A percentile compares a stretch with the other conserved stretches of the same genome.
Conservation (phyloP, 2,113 vertebrate genomes). For the Gnathonemus longibarbis region DNA sequence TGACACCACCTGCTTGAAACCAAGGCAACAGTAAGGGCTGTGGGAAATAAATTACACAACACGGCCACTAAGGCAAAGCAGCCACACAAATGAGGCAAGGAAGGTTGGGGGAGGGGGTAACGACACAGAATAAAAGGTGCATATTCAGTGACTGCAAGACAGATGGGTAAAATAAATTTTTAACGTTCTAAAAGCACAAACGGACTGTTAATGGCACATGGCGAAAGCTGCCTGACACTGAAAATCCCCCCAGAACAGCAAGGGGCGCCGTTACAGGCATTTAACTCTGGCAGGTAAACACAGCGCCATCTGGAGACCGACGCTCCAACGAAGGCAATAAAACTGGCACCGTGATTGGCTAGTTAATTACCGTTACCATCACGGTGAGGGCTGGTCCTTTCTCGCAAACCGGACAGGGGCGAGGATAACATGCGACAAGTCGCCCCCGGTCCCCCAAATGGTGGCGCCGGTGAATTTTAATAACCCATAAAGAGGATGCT, state of each 20-base stretch:
- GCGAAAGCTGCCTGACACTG: background rate
- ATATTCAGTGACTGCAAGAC: background rate
- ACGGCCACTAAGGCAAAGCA: constrained; percentile 40
- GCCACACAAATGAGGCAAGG: background rate
- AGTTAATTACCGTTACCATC: background rate
- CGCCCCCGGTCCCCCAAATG: background rate
- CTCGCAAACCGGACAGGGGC: background rate
- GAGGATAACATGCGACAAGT: no score
- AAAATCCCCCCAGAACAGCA: background rate
- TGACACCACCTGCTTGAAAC: constrained; percentile 57
- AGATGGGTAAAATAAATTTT: background rate
- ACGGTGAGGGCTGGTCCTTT: background rate
- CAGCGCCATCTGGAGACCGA: background rate
- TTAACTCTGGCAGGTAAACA: background rate
- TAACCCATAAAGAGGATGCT: constrained; percentile 42
- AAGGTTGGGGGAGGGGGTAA: background rate
- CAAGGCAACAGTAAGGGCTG: constrained; percentile 42
- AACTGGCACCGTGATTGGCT: background rate
- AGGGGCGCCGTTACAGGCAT: background rate
- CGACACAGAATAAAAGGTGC: background rate
- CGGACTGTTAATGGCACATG: background rate
- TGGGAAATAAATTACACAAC: constrained; percentile 26
- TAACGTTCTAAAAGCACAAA: background rate
- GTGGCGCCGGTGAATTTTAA: constrained; percentile 41
- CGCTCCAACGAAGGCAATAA: background rate